Base-by-base conservation (phyloP, 2,888 invertebrate genomes). In the Stenichneumon culpator region DNA sequence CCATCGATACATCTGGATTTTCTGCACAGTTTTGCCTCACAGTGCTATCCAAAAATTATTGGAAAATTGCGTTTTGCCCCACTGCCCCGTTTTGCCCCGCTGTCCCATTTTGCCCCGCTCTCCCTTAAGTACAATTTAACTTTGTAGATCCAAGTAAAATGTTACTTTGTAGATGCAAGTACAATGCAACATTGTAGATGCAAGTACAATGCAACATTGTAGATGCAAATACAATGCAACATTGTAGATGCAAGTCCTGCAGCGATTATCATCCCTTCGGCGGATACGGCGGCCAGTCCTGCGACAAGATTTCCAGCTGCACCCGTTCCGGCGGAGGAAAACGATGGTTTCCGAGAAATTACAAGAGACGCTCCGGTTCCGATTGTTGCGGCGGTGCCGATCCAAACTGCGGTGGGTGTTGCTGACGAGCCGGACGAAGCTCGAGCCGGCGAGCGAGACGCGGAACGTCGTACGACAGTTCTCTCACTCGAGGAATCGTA, bases 311-410 rank as follows among this genome's bases (percentile, higher is more conserved):
- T 74, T 89, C 89, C 79, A 89, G 89, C 86, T 88, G 89, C 52
- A 79, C 87, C 9, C 87, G 87, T 67, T 86, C 86, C 65, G 80
- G 87, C 36, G 88, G 87, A 70, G 88, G 87, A 54, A 86, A 72
- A 65, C 87, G 88, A 69, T 89, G 87, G 82, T 90, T 88, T 36
- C 89, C 89, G 72, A 86, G 90, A 65, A 90, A 90, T 87, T 78
- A 81, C 72, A 86, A 79, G 72, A 88, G 88, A 73, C 87, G 87
- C n/a, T 79, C 86, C 60, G 89, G 87, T 22, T 63, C 88, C 19
- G 82, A 83, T 65, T 90, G 89, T 68, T 90, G 90, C 84, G 87
- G 87, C 5, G 87, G 84, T 28, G 85, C 74, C 50, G 85, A 84
- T 74, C 54, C 83, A 9, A 79, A 68, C 82, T 86, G 86, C 74